Conservation (phyloP, 2,113 vertebrate genomes). For the Melierax canorus region DNA sequence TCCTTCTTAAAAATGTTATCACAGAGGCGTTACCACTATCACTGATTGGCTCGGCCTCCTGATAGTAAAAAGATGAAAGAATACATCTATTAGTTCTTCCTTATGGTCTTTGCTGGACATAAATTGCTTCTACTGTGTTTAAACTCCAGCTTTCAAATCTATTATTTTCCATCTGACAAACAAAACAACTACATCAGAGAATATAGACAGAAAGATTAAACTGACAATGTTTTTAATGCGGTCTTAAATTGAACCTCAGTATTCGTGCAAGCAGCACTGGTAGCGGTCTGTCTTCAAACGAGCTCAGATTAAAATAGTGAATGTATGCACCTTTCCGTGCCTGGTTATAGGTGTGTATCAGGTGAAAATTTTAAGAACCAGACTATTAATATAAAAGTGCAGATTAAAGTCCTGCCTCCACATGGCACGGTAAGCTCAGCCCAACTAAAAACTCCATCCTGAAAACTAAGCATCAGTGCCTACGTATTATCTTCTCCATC, state of each 20-base stretch:
- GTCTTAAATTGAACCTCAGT: background rate
- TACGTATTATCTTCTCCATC: fast-evolving
- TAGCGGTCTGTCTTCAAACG: background rate
- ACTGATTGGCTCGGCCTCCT: too few relatives aligned
- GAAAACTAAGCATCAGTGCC: background rate
- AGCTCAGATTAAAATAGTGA: fast-evolving
- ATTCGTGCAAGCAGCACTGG: background rate
- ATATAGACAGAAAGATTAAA: background rate
- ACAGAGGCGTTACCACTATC: too few relatives aligned
- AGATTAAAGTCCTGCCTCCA: background rate
- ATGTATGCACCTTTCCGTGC: fast-evolving
- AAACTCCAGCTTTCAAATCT: background rate
- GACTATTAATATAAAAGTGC: background rate
- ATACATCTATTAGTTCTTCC: background rate
- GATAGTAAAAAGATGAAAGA: too few relatives aligned
- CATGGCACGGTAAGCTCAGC: fast-evolving
- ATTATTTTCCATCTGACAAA: background rate
- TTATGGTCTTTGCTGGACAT: background rate
- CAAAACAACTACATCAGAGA: background rate
- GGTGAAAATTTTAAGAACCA: background rate
- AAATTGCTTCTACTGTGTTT: background rate
- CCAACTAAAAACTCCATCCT: background rate
- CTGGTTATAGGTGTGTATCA: background rate
- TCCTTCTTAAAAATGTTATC: too few relatives aligned
- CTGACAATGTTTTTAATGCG: background rate